A percentile compares a stretch with the other conserved stretches of the same genome.
Conservation (phyloP, 2,113 vertebrate genomes). For the Phylloscopus trochilus region DNA sequence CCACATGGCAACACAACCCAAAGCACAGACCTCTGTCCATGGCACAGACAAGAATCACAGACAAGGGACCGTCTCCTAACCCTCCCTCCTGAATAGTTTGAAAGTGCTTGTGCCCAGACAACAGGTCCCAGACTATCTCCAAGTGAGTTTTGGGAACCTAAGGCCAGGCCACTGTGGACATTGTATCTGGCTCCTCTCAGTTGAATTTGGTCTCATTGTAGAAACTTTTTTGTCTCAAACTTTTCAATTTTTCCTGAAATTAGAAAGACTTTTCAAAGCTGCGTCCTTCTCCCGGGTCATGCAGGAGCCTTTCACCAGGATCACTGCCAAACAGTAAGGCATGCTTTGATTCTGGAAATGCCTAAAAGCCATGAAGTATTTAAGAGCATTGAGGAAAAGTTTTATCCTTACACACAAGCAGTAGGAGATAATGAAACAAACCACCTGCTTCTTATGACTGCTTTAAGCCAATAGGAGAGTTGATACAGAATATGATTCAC, state of each 20-base stretch:
- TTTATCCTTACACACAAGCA: not conserved
- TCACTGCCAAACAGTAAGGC: not conserved
- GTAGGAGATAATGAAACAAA: not conserved
- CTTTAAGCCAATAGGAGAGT: not conserved
- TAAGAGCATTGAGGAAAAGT: not conserved
- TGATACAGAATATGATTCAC: not conserved
- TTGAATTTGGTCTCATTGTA: not conserved
- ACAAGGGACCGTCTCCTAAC: rapidly evolving
- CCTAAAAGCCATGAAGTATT: not conserved
- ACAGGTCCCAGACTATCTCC: not conserved
- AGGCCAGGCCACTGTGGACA: not conserved
- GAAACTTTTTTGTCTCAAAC: not conserved
- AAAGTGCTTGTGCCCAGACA: not conserved
- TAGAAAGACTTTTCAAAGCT: not conserved
- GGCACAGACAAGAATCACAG: rapidly evolving
- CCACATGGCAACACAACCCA: rapidly evolving
- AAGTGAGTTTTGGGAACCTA: not conserved
- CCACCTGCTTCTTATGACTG: not conserved
- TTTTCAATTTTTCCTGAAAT: not conserved
- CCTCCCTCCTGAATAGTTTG: not conserved
- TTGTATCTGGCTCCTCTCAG: not conserved
- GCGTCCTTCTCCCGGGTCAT: not conserved
- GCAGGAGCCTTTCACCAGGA: not conserved
- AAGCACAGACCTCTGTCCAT: not conserved
- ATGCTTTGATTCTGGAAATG: not conserved